Conservation (phyloP, 2,113 vertebrate genomes). For the Cairina moschata region DNA sequence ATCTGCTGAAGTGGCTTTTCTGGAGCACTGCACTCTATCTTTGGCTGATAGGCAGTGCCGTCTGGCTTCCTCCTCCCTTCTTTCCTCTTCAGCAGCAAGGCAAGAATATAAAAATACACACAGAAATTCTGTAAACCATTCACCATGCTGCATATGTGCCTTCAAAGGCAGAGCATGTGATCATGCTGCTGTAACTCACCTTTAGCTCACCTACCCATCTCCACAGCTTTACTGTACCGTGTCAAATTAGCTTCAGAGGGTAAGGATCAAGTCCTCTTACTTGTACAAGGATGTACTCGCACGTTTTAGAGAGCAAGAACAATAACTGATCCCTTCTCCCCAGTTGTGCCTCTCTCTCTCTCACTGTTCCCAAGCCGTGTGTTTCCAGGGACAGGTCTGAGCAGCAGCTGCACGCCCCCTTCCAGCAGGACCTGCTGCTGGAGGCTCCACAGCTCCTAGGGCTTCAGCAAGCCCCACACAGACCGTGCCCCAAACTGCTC, state of each 20-base stretch:
- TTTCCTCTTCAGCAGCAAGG: conserved; percentile 57
- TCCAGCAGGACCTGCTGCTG: background rate
- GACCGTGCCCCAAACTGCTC: background rate
- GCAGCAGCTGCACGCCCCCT: background rate
- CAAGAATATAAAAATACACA: conserved; percentile 65
- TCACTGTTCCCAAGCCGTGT: background rate
- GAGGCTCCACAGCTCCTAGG: background rate
- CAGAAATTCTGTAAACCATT: conserved; percentile 55
- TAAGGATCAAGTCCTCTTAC: background rate
- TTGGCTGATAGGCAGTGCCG: conserved; percentile 67
- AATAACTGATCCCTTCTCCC: background rate
- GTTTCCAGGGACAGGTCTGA: background rate
- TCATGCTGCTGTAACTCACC: background rate
- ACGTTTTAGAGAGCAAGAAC: background rate
- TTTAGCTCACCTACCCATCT: background rate
- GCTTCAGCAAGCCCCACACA: accelerated
- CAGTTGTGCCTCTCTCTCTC: too few relatives aligned
- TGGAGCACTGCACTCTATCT: conserved; percentile 66
- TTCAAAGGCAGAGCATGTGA: background rate
- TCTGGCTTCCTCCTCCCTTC: conserved; percentile 60
- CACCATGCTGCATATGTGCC: conserved; percentile 2
- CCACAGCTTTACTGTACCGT: background rate
- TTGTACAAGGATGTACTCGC: background rate
- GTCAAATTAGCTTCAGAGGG: background rate
- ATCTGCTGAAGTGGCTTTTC: conserved; percentile 67